Conservation (phyloP, 2,888 invertebrate species). For the Nysson spinosus region DNA sequence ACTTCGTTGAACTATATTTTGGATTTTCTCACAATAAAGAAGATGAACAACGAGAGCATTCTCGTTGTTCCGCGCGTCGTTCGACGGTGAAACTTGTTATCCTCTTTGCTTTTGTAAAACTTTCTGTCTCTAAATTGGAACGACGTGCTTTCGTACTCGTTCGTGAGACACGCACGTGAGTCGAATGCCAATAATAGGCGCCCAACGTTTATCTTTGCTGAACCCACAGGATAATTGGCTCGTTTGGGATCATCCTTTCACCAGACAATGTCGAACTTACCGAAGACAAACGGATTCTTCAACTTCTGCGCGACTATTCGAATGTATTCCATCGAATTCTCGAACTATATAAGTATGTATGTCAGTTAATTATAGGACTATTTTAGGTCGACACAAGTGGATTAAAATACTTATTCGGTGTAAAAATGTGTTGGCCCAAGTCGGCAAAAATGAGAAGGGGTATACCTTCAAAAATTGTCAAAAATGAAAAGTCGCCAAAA, state of each 20-base stretch:
- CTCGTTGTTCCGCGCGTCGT: background rate
- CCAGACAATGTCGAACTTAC: constrained; percentile 10
- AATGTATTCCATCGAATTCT: too few species aligned
- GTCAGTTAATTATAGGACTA: too few species aligned
- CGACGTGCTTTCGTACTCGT: constrained; percentile 31
- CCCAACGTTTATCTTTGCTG: constrained; percentile 3
- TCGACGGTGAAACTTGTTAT: constrained; percentile 16
- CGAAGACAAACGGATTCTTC: background rate
- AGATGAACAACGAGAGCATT: background rate
- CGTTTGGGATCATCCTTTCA: constrained; percentile 25
- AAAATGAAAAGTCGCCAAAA: too few species aligned
- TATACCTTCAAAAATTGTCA: too few species aligned
- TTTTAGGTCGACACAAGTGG: too few species aligned
- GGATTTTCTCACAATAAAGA: constrained; percentile 10
- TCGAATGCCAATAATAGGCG: constrained; percentile 27
- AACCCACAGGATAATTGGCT: constrained; percentile 53
- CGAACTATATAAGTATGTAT: too few species aligned
- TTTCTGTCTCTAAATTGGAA: constrained; percentile 46
- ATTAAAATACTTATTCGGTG: too few species aligned
- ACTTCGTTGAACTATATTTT: background rate
- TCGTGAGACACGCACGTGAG: constrained; percentile 41
- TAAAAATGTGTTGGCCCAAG: too few species aligned
- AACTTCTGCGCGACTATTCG: too few species aligned
- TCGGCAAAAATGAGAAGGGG: too few species aligned
- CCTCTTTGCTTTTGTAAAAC: constrained; percentile 18